Evolutionary conservation across 1,140 invertebrate genomes (phyloP).

Genomic region (Zaprionus capensis): DNA sequence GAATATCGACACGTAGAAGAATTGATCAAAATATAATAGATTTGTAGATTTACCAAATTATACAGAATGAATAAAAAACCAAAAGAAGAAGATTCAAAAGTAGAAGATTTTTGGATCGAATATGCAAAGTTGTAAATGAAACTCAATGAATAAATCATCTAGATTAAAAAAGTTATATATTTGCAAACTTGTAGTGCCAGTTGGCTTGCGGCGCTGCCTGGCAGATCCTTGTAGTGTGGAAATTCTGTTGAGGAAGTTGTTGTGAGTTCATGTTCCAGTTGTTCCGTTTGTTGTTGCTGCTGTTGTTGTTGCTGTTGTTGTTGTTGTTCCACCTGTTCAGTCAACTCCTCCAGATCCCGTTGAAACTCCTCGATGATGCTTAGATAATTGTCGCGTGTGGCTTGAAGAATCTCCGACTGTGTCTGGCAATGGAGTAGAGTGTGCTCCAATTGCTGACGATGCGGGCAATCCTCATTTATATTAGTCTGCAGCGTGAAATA

Average conservation of each 20-base stretch:
- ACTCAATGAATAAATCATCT: too few relatives aligned
- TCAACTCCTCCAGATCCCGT: slow-evolving; percentile 49
- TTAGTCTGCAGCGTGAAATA: slow-evolving; percentile 38
- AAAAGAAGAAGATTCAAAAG: background rate
- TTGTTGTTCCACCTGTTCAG: slow-evolving; percentile 64
- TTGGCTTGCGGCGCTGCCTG: slow-evolving; percentile 15
- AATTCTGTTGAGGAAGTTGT: background rate
- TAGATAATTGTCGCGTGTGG: slow-evolving; percentile 57
- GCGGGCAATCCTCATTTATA: slow-evolving; percentile 60
- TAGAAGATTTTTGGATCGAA: too few relatives aligned
- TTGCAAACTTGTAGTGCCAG: slow-evolving; percentile 54
- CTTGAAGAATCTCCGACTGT: slow-evolving; percentile 55
- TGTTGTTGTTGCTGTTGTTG: slow-evolving; percentile 47
- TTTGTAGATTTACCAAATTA: background rate
- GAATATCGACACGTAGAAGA: background rate
- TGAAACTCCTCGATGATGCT: slow-evolving; percentile 60
- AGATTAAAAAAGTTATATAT: background rate
- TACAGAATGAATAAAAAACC: background rate
- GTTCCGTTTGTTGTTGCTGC: slow-evolving; percentile 7
- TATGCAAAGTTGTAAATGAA: too few relatives aligned
- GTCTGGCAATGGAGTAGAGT: slow-evolving; percentile 65
- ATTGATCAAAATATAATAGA: background rate
- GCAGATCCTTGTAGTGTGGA: background rate
- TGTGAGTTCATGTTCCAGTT: background rate
- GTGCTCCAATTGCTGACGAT: slow-evolving; percentile 68